Evolutionary conservation across 1,140 invertebrate genomes (phyloP), one percentile per base, ranked within the genome.

Genomic region (Catajapyx aquilonaris): DNA sequence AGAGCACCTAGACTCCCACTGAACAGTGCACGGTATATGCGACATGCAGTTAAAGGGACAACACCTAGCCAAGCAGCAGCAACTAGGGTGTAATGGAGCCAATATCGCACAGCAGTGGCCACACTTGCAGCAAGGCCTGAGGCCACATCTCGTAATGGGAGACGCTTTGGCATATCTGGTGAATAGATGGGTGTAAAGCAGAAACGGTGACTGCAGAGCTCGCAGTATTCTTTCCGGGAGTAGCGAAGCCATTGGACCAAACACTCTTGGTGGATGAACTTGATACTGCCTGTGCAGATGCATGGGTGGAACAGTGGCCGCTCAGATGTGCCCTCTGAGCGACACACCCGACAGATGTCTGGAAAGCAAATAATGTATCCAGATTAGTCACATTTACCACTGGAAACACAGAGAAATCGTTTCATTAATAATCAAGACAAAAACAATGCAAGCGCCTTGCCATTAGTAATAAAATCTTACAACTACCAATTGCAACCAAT

Each of bases 171-270:
- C 94, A 98, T 99, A 53, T 98, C 91, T 17, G 91, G 86, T 7
- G 90, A 90, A 62, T 98, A 99, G 45, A 99, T 97, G 39, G 94
- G 93, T 51, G 86, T 91, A 54, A 99, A 99, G 2, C 90, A 90
- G 61, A 96, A 98, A 21, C 85, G 72, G 55, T 98, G 83, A 44
- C 91, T 90, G 56, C 95, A 99, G 43, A 99, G 62, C 60, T 99
- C 95, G 62, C 95, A 99, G 50, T 91, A 95, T 61, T 98, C 93
- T 62, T 97, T 97, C 40, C 88, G 71, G 31, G 88, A 95, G 57
- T 97, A 96, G 44, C 69, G 66, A 21, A 75, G 52, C 71, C 71
- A 73, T 51, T 75, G 69, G 7, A 70, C 55, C 21, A 75, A 53
- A 51, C 67, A 51, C 61, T 73, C 69, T 55, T 96, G 91, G 59